Base-by-base conservation (phyloP, 2,888 invertebrate genomes). In the Volucella inanis region DNA sequence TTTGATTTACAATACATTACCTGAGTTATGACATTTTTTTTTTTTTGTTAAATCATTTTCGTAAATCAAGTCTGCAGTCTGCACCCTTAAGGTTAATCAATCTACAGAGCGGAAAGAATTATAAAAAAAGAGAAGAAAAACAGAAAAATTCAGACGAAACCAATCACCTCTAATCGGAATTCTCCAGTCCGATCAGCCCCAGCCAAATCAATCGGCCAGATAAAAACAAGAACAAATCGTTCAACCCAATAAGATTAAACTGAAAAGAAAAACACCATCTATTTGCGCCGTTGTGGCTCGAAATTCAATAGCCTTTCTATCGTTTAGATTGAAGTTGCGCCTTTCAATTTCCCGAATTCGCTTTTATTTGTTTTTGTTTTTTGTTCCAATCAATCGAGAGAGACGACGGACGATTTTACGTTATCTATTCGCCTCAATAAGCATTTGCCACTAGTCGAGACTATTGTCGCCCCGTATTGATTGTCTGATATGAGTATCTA, bases 371-470 rank as follows among this genome's bases (percentile, higher is more conserved):
- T 22, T 52, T n/a, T 55, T 9, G n/a, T n/a, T 22, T 52, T n/a
- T 55, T 43, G 10, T 38, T 65, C 55, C 55, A 50, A 31, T 15
- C 41, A 65, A 59, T 65, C 41, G 14, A 31, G 31, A 31, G 4
- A 31, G 31, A 31, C 31, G 15, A 6, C n/a, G 14, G 18, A 43
- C 41, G 61, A 49, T 12, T 52, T 49, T 61, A n/a, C n/a, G 65
- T 74, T 79, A 79, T 72, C 72, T 65, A 72, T 65, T 64, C 41
- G 67, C 15, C 15, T n/a, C 57, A 71, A 70, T 64, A 39, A 52
- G 14, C 22, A 70, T 74, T 57, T 74, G 43, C 31, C 31, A 41
- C 31, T 12, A 45, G 11, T 50, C n/a, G 22, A 11, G 55, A 31
- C 15, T 45, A 14, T 10, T 31, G 11, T 3, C 18, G 11, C 50